Evolutionary conservation across 2,797 vertebrate genomes (phyloP).

Genomic region (Trachurus trachurus): DNA sequence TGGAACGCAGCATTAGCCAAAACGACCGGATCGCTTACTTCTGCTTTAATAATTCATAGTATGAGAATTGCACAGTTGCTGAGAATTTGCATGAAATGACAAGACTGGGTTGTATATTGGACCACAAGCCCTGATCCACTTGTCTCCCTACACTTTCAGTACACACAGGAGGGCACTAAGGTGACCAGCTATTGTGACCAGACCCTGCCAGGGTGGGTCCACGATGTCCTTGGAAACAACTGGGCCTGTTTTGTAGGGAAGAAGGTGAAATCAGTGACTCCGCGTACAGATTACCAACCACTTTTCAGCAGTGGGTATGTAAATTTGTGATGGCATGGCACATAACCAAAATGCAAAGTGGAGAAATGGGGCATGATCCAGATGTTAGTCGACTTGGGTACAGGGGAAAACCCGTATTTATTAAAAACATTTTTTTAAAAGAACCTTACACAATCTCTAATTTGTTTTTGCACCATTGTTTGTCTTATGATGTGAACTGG

Average conservation of each 20-base stretch:
- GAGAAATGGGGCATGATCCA: neutral
- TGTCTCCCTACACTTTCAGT: constrained; percentile 81
- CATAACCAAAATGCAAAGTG: neutral
- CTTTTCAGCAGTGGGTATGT: constrained; percentile 68
- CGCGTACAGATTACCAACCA: constrained; percentile 45
- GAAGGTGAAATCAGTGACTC: constrained; percentile 76
- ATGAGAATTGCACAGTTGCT: neutral
- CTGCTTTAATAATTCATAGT: neutral
- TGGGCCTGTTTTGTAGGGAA: constrained; percentile 95
- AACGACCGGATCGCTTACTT: no score
- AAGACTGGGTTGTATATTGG: neutral
- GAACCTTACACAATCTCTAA: neutral
- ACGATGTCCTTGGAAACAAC: constrained; percentile 93
- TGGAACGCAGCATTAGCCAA: no score
- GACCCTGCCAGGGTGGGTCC: constrained; percentile 94
- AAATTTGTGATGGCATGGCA: neutral
- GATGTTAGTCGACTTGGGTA: no score
- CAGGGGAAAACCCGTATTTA: neutral
- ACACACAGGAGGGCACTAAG: constrained; percentile 83
- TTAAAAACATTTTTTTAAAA: no score
- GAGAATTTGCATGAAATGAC: neutral
- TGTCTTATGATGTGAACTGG: neutral
- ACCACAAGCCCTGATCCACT: neutral
- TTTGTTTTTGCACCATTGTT: neutral
- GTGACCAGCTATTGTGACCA: constrained; percentile 95